Evolutionary conservation across 2,888 invertebrate species (phyloP), one percentile per base, ranked within the genome.

Genomic region (Adelognathus sp.): DNA sequence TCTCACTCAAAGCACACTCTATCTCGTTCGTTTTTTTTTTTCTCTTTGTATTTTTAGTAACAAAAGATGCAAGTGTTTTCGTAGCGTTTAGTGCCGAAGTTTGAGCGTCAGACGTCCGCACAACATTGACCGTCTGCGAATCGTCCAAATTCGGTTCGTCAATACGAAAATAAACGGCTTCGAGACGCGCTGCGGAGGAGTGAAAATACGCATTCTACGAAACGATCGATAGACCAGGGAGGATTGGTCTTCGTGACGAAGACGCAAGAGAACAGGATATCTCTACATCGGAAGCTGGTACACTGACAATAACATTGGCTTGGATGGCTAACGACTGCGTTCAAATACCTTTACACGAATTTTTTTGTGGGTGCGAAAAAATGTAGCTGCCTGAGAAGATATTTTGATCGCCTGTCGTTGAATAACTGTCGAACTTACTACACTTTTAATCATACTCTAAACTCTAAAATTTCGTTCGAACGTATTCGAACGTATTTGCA

Each of bases 101-200:
- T 9, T 9, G 24, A 50, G 50, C 50, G 21, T 36, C 21, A 9
- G 58, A 18, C 58, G n/a, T 11, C 18, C 18, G 56, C 11, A 33
- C 16, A 36, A 21, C 58, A 67, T 54, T 67, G 29, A 54, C 54
- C 67, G 67, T 67, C 67, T 67, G 67, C 41, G 52, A 29, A 67
- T 41, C 67, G 41, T 67, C 54, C 39, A 54, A 54, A 52, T 41
- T 41, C 27, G 21, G 7, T 36, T 11, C 54, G 67, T 54, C 29
- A 54, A 52, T 54, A 67, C 54, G 16, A 67, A 39, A 67, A 54
- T 67, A 67, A 54, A 67, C 54, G 39, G 39, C 16, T 67, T 21
- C 39, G 39, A n/a, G 14, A 29, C 50, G 24, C 21, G 21, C 24
- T 18, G 9, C 21, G 11, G 39, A 58, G 21, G 36, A 58, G 36